phyloP scores from a whole-genome alignment of 37 sponge, comb jelly and placozoan genomes.

The Hormiphora californensis region DNA sequence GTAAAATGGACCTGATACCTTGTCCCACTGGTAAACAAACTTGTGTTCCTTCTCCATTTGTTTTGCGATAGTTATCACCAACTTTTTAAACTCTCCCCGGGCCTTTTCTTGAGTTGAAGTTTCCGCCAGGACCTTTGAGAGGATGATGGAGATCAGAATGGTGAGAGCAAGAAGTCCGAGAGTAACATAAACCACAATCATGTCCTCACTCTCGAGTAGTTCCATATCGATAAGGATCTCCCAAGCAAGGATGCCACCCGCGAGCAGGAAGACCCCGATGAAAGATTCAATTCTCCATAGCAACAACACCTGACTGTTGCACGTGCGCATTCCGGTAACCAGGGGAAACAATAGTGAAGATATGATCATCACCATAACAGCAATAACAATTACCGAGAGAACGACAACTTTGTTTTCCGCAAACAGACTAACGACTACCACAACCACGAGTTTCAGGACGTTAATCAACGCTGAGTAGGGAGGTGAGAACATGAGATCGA shows the following conservation, averaged over 20 bases:
- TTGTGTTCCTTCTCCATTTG: background rate
- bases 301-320: background rate
- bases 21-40: slow-evolving; percentile 13
- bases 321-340: slow-evolving; percentile 14
- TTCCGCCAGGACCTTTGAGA: background rate
- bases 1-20: background rate
- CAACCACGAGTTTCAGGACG: background rate
- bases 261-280: background rate
- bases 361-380: background rate
- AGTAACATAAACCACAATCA: background rate
- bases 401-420: background rate
- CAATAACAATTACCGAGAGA: background rate
- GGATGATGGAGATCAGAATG: background rate
- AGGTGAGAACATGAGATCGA: slow-evolving; percentile 16
- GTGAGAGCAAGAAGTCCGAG: background rate
- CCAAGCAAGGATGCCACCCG: background rate
- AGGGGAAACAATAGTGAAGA: background rate
- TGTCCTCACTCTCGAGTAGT: background rate
- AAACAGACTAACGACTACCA: background rate
- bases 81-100: background rate
- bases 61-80: background rate
- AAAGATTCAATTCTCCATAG: slow-evolving; percentile 26
- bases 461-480: slow-evolving; percentile 38
- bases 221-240: background rate
- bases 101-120: background rate